These are phyloP conservation scores for Dasyurus viverrinus DNA, from an alignment of 2,113 vertebrate species.

Conservation along the genomic window DNA sequence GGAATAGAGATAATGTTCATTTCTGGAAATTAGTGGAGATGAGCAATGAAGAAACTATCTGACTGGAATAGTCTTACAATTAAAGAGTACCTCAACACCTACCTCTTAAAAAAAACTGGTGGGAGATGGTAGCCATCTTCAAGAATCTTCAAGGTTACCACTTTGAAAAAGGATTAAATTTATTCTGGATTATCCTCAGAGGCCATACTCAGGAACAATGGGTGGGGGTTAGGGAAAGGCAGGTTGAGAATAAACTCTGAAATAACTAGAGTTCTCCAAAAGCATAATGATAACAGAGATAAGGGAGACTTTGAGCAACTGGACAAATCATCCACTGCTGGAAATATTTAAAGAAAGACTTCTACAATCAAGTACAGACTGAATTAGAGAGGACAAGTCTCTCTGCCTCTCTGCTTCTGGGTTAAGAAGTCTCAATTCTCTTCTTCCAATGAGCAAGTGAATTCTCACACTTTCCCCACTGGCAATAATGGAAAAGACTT, in stretches of 20 bases:
- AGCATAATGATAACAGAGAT: neutral
- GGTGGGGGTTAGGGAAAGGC: neutral
- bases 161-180: neutral
- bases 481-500: neutral
- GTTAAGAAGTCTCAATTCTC: neutral
- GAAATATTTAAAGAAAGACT: neutral
- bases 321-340: neutral
- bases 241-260: neutral
- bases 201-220: neutral
- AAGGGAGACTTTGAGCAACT: neutral
- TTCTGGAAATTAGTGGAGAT: neutral
- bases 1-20: neutral
- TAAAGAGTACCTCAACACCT: neutral
- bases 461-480: rapidly evolving
- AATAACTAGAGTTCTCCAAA: neutral
- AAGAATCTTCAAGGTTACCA: neutral
- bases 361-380: too few species aligned
- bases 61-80: neutral
- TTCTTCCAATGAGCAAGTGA: neutral
- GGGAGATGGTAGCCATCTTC: neutral
- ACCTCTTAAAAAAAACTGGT: neutral
- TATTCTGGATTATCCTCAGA: neutral
- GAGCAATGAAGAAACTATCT: neutral
- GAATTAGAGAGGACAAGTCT: neutral
- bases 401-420: neutral